These are phyloP conservation scores for Drosophila ezoana DNA, from an alignment of 2,888 invertebrate genomes.

Conservation along the genomic window DNA sequence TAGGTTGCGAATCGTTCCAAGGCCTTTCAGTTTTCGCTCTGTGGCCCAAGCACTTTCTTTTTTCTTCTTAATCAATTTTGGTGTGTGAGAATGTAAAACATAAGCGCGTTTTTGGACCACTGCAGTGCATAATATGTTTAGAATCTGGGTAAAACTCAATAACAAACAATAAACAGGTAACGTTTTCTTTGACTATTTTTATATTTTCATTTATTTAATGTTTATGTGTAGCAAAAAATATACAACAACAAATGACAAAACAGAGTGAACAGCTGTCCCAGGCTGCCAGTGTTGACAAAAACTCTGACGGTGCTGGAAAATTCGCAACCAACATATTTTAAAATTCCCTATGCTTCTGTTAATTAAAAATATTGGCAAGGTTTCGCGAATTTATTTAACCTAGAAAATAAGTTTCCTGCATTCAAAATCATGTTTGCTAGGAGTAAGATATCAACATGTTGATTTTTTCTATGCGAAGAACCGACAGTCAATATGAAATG, in stretches of 20 bases:
- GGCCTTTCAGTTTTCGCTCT: slow-evolving; percentile 52
- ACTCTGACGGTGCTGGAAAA: slow-evolving; percentile 28
- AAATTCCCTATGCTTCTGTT: slow-evolving; percentile 1
- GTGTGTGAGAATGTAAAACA: slow-evolving; percentile 34
- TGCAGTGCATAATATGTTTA: slow-evolving; percentile 52
- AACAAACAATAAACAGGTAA: slow-evolving; percentile 58
- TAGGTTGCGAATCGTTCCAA: slow-evolving; percentile 56
- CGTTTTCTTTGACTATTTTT: slow-evolving; percentile 59
- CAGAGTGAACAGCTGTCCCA: slow-evolving; percentile 59
- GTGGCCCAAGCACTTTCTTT: slow-evolving; percentile 63
- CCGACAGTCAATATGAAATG: neutral
- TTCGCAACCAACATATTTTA: slow-evolving; percentile 6
- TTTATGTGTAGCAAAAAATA: slow-evolving; percentile 59
- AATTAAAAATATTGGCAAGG: neutral
- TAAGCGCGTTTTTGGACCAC: slow-evolving; percentile 31
- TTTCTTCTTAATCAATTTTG: slow-evolving; percentile 56
- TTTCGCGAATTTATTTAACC: neutral
- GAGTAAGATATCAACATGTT: neutral
- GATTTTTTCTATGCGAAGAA: neutral
- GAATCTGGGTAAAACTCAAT: slow-evolving; percentile 47
- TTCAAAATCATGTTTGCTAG: neutral
- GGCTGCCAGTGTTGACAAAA: slow-evolving; percentile 43
- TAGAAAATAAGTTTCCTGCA: neutral
- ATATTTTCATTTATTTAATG: slow-evolving; percentile 60
- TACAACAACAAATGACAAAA: slow-evolving; percentile 64